Evolutionary conservation across 2,113 vertebrate species (phyloP).

Genomic region (Conger conger): DNA sequence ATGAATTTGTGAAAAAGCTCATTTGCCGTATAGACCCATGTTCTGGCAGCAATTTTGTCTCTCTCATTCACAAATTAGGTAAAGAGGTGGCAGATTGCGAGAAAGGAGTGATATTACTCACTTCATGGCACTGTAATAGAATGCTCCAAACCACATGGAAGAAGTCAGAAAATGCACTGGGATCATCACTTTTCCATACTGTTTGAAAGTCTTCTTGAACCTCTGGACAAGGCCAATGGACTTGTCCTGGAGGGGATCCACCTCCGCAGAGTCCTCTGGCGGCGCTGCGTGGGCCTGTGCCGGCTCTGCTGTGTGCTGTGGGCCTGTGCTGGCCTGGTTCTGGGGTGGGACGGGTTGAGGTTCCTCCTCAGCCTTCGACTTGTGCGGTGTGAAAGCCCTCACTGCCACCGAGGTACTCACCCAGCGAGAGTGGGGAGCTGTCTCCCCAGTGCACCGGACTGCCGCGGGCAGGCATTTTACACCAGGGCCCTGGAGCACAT

Average conservation of each 20-base stretch:
- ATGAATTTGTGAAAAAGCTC: too few species aligned
- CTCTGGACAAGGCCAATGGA: slow-evolving; percentile 87
- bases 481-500: slow-evolving; percentile 44
- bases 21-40: too few species aligned
- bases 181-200: slow-evolving; percentile 96
- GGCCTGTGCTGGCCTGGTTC: slow-evolving; percentile 26
- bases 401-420: slow-evolving; percentile 56
- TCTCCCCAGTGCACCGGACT: slow-evolving; percentile 55
- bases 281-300: slow-evolving; percentile 39
- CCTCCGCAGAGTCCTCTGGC: slow-evolving; percentile 56
- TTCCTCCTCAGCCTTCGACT: slow-evolving; percentile 21
- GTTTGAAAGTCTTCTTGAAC: slow-evolving; percentile 94
- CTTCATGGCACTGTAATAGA: slow-evolving; percentile 97
- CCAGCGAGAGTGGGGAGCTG: slow-evolving; percentile 50
- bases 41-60: background rate
- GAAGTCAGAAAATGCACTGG: slow-evolving; percentile 92
- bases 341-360: slow-evolving; percentile 33
- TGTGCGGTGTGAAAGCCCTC: slow-evolving; percentile 48
- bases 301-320: background rate
- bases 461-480: slow-evolving; percentile 37
- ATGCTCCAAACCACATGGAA: slow-evolving; percentile 88
- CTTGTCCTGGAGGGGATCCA: slow-evolving; percentile 90
- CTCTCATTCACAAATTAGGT: background rate
- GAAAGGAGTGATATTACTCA: slow-evolving; percentile 62
- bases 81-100: background rate